Evolutionary conservation across 2,113 vertebrate genomes (phyloP).

Genomic region (Pristiophorus japonicus): DNA sequence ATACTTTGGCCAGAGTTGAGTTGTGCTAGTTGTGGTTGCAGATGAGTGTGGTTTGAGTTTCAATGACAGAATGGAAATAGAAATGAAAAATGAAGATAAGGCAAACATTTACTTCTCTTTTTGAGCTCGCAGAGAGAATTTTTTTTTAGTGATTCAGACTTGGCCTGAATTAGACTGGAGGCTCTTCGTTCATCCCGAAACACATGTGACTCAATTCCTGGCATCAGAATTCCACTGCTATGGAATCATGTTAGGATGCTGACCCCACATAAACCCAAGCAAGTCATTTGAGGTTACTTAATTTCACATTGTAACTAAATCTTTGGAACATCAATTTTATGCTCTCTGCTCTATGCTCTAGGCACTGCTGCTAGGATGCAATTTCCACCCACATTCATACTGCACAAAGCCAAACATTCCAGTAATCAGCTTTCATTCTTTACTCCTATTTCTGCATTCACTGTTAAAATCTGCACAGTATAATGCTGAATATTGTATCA

Average conservation of each 20-base stretch:
- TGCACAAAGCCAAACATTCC: not conserved
- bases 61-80: not conserved
- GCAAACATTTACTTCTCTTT: conserved; percentile 5
- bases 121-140: not conserved
- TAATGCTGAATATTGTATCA: not conserved
- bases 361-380: not conserved
- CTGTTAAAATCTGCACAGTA: not conserved
- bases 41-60: not conserved
- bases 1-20: not conserved
- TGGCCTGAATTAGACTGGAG: not conserved
- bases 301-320: not conserved
- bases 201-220: not conserved
- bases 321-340: not conserved
- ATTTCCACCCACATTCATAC: not conserved
- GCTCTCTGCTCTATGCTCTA: not conserved
- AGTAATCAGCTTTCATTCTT: not conserved
- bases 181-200: not conserved
- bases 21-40: not conserved
- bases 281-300: not conserved
- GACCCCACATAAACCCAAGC: not conserved
- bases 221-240: not conserved
- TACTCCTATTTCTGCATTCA: not conserved
- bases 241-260: not conserved
- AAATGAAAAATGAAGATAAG: not conserved
- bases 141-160: not conserved